phyloP scores from a whole-genome alignment of 1,140 invertebrate species.

The Temnothorax nylanderi region DNA sequence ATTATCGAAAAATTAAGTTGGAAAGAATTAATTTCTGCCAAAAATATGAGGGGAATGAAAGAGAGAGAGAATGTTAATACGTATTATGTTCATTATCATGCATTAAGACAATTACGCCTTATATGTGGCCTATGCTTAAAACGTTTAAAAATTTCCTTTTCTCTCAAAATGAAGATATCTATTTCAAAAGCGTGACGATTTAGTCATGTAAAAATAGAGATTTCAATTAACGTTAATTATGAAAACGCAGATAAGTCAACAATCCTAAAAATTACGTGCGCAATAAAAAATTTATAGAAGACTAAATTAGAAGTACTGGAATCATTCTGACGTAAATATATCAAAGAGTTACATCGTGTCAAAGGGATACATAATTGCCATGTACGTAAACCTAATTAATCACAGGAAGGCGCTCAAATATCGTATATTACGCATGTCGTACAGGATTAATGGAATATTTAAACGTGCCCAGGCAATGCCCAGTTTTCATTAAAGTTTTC shows the following conservation, averaged over 20 bases:
- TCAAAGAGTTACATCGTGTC: neutral
- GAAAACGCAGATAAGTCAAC: neutral
- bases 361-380: neutral
- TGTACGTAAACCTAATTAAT: neutral
- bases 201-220: neutral
- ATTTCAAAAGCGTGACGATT: neutral
- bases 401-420: neutral
- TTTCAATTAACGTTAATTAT: neutral
- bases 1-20: slow-evolving; percentile 23
- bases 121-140: neutral
- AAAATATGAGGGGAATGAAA: neutral
- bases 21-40: neutral
- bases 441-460: slow-evolving; percentile 2
- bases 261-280: no score
- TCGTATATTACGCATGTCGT: neutral
- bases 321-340: neutral
- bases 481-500: neutral
- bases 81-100: neutral
- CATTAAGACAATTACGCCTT: neutral
- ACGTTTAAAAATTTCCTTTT: neutral
- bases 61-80: neutral
- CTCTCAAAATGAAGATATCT: neutral
- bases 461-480: neutral
- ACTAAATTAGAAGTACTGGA: no score
- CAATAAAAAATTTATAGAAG: neutral